phyloP scores from a whole-genome alignment of 2,113 vertebrate genomes.

The Nibea albiflora region DNA sequence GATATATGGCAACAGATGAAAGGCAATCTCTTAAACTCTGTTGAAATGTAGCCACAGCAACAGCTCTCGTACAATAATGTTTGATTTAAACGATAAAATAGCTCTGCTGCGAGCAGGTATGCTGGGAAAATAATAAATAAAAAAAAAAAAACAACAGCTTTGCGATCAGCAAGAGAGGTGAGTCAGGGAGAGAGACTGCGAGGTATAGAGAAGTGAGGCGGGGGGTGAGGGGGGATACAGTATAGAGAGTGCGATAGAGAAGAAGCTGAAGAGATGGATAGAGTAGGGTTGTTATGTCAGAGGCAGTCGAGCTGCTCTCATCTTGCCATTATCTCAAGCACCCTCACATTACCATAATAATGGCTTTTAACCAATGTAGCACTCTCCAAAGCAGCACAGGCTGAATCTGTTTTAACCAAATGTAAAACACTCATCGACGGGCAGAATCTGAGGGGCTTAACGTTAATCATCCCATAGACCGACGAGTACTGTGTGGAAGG shows the following conservation, averaged over 20 bases:
- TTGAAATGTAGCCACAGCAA: constrained; percentile 50
- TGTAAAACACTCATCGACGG: constrained; percentile 80
- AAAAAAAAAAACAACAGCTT: constrained; percentile 37
- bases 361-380: constrained; percentile 86
- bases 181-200: constrained; percentile 63
- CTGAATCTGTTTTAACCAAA: constrained; percentile 81
- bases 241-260: constrained; percentile 56
- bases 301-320: constrained; percentile 84
- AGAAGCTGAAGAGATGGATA: constrained; percentile 77
- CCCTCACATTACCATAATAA: constrained; percentile 86
- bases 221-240: constrained; percentile 41
- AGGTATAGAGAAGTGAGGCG: constrained; percentile 33
- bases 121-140: not conserved
- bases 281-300: constrained; percentile 83
- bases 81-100: constrained; percentile 67
- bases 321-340: constrained; percentile 86
- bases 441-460: constrained; percentile 73
- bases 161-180: constrained; percentile 63
- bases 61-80: constrained; percentile 53
- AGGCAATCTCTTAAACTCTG: constrained; percentile 44
- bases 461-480: constrained; percentile 69
- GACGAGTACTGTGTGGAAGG: constrained; percentile 66
- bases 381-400: constrained; percentile 78
- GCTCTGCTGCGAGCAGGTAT: constrained; percentile 38
- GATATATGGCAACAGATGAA: constrained; percentile 33